These are phyloP conservation scores for Hypotaenidia philippensis DNA, from an alignment of 2,797 vertebrate genomes.

Conservation along the genomic window DNA sequence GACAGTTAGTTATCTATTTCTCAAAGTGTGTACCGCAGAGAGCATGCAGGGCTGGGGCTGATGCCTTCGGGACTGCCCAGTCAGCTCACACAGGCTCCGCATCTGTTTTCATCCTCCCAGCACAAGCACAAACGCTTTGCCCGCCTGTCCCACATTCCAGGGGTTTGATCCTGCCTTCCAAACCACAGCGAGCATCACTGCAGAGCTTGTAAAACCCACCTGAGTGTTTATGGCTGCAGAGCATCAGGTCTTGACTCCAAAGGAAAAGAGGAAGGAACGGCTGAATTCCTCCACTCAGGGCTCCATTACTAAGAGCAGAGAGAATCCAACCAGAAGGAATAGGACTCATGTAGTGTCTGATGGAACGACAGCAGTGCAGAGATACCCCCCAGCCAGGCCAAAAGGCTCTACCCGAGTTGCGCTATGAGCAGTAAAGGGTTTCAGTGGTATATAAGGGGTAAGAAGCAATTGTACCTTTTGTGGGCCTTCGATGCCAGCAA, in stretches of 20 bases:
- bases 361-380: neutral
- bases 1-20: neutral
- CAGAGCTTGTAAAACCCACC: slow-evolving; percentile 33
- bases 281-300: neutral
- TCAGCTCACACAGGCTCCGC: neutral
- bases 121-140: neutral
- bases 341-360: neutral
- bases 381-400: accelerated
- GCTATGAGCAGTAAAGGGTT: neutral
- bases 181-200: neutral
- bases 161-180: neutral
- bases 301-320: neutral
- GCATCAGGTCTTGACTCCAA: neutral
- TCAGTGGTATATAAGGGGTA: neutral
- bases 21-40: neutral
- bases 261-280: neutral
- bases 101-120: neutral
- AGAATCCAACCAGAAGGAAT: neutral
- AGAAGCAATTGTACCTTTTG: neutral
- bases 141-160: neutral
- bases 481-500: neutral
- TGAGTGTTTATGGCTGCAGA: neutral
- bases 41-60: accelerated
- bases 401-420: neutral
- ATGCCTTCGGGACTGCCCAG: accelerated